Evolutionary conservation across 2,888 invertebrate species (phyloP).

Genomic region (Apeira syringaria): DNA sequence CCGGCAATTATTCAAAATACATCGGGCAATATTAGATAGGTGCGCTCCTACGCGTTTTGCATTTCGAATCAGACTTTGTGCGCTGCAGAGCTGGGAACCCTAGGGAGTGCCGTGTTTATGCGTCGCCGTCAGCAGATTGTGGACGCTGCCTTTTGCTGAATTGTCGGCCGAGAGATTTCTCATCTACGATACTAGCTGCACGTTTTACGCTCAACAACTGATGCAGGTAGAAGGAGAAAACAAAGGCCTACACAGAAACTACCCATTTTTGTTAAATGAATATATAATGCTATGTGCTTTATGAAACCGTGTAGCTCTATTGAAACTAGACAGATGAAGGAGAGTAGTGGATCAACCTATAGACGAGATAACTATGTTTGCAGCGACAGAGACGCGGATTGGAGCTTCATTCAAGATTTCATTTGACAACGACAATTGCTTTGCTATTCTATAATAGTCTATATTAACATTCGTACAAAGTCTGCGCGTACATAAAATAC

Average conservation of each 20-base stretch:
- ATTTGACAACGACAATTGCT: no score
- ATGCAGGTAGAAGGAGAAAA: no score
- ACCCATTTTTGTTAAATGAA: no score
- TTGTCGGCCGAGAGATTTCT: constrained; percentile 56
- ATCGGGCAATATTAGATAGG: constrained; percentile 81
- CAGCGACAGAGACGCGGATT: no score
- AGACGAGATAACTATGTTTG: no score
- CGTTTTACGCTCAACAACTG: neutral
- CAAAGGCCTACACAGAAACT: no score
- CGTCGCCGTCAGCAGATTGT: constrained; percentile 62
- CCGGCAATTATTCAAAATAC: constrained; percentile 82
- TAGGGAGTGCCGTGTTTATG: constrained; percentile 68
- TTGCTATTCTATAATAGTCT: no score
- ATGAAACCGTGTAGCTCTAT: no score
- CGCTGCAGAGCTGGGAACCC: constrained; percentile 39
- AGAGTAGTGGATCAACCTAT: no score
- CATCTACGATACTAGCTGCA: constrained; percentile 30
- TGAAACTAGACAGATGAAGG: no score
- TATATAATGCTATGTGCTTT: no score
- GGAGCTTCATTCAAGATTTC: no score
- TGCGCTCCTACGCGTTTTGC: constrained; percentile 78
- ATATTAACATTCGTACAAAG: neutral
- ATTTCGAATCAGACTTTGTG: constrained; percentile 80
- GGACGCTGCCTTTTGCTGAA: constrained; percentile 66
- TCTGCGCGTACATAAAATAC: neutral